These are phyloP conservation scores for Tachina lurida DNA, from an alignment of 2,888 invertebrate genomes.

Conservation along the genomic window DNA sequence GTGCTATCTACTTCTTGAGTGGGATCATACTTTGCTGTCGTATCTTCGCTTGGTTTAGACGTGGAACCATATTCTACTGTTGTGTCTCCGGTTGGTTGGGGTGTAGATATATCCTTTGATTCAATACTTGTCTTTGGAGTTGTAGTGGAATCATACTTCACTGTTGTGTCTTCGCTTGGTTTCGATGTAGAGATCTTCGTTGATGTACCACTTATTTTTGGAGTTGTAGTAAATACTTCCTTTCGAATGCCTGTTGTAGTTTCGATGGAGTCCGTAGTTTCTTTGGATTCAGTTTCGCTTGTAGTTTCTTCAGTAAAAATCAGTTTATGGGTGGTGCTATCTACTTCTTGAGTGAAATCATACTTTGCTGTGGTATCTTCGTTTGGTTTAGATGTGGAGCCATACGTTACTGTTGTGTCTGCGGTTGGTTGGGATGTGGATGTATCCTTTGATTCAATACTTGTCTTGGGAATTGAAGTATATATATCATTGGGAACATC, in stretches of 20 bases:
- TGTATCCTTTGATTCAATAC: background rate
- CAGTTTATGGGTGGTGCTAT: background rate
- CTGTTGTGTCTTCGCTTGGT: background rate
- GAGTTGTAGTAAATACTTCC: background rate
- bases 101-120: background rate
- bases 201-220: background rate
- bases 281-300: background rate
- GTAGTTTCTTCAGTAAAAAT: background rate
- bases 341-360: background rate
- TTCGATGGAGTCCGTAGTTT: background rate
- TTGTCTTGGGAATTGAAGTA: background rate
- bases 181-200: background rate
- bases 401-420: background rate
- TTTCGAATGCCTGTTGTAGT: background rate
- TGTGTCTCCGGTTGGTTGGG: background rate
- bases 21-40: too few relatives aligned
- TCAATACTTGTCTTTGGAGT: background rate
- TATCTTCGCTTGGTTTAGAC: too few relatives aligned
- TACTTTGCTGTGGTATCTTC: too few relatives aligned
- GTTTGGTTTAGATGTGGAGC: background rate
- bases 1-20: too few relatives aligned
- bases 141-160: background rate
- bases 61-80: background rate
- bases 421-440: too few relatives aligned
- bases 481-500: background rate